A percentile compares a stretch with the other conserved stretches of the same genome.
phyloP scores from a whole-genome alignment of 2,113 vertebrate genomes.

The Burhinus oedicnemus region DNA sequence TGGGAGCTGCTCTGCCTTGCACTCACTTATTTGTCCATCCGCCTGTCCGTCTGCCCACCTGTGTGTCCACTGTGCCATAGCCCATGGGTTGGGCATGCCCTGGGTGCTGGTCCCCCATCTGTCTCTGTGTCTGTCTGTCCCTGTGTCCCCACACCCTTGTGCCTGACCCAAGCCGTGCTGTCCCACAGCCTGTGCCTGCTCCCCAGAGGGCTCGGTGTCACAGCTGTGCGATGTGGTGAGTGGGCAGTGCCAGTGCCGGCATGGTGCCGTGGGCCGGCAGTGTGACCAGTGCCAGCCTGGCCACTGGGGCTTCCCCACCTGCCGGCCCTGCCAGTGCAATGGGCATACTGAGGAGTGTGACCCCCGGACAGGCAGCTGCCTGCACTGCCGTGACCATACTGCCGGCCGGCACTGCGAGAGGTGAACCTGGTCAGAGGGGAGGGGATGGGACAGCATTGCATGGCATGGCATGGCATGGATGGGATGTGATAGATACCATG shows the following conservation, averaged over 20 bases:
- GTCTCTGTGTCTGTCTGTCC: background rate
- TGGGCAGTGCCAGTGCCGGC: conserved; percentile 82
- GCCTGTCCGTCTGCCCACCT: accelerated
- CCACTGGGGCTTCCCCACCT: conserved; percentile 94
- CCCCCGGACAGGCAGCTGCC: conserved; percentile 81
- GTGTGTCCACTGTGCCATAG: background rate
- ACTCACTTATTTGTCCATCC: background rate
- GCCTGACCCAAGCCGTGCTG: background rate
- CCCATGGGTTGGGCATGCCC: accelerated
- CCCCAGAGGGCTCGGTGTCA: conserved; percentile 76
- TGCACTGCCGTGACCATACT: conserved; percentile 87
- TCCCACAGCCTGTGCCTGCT: conserved; percentile 83
- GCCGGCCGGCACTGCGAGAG: conserved; percentile 71
- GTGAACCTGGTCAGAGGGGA: conserved; percentile 38
- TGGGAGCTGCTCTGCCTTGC: background rate
- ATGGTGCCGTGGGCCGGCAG: conserved; percentile 67
- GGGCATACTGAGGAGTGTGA: conserved; percentile 86
- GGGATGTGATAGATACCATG: background rate
- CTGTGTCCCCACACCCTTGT: background rate
- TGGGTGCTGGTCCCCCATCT: background rate
- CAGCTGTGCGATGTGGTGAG: conserved; percentile 78
- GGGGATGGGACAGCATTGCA: background rate
- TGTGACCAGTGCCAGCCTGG: conserved; percentile 87
- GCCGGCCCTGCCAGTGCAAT: conserved; percentile 87
- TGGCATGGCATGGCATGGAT: background rate